Base-by-base conservation (phyloP, 2,797 vertebrate genomes). In the Taenioides sp. region DNA sequence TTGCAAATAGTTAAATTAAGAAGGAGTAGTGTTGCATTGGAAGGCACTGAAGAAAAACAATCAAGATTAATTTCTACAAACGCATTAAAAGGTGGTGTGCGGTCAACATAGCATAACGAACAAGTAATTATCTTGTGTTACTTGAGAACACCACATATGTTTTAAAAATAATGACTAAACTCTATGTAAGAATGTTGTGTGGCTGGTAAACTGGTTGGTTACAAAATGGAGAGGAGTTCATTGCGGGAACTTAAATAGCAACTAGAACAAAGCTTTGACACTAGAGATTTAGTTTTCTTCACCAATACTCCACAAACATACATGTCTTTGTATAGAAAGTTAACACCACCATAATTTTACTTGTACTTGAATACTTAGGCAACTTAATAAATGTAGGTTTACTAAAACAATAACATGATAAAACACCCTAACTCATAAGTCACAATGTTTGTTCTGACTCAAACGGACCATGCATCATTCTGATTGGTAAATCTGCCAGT, bases 21-120 rank as follows among this genome's bases (percentile, higher is more conserved):
- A 25, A 65, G 43, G 40, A 65, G 63, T 49, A 47, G 40, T 65
- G 40, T 27, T 40, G 61, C 37, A 18, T 28, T 65, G 16, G 43
- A 47, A 49, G 23, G 63, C 63, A 65, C 40, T 9, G 16, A 50
- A 65, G 43, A 65, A 65, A 47, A 65, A 63, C 61, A 63, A 63
- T 63, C 34, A 63, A 16, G 61, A 63, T 43, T 43, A 17, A 65
- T 18, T 49, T 49, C 40, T 49, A 65, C 63, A 65, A 65, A 65
- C 14, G 14, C 16, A 47, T 65, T 47, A 49, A 65, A 43, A 65
- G 40, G 61, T 22, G 28, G 17, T 5, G 20, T 22, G 31, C n/a
- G 40, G 6, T 43, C 34, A 63, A 11, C 37, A 23, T 16, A 63
- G 34, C 61, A 43, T 43, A 23, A 22, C 34, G n/a, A 40, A 7